These are phyloP conservation scores for Smutsia temminckii DNA, from an alignment of 2,797 vertebrate species.

Conservation along the genomic window DNA sequence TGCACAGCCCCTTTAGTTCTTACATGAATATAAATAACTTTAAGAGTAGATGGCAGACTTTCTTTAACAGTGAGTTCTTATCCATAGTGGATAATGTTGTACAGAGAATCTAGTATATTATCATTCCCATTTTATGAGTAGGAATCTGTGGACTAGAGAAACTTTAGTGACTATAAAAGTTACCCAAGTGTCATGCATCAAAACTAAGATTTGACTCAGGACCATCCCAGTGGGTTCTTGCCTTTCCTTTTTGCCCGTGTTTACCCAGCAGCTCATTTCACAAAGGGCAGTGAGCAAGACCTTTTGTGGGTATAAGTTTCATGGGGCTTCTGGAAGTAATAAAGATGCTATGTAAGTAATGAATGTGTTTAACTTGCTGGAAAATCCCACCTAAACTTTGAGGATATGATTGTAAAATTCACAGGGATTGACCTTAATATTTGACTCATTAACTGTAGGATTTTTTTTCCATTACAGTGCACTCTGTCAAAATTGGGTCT, in stretches of 20 bases:
- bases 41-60: background rate
- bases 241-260: background rate
- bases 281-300: background rate
- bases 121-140: background rate
- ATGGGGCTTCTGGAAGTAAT: background rate
- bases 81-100: background rate
- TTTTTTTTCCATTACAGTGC: slow-evolving; percentile 9
- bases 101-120: background rate
- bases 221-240: background rate
- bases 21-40: background rate
- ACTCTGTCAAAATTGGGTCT: slow-evolving; percentile 42
- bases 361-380: background rate
- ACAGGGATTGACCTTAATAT: slow-evolving; percentile 52
- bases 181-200: background rate
- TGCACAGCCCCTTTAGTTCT: background rate
- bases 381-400: slow-evolving; percentile 17
- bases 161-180: background rate
- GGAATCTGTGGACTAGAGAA: background rate
- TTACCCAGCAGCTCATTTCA: background rate
- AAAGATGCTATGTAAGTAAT: background rate
- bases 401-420: slow-evolving; percentile 49
- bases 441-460: slow-evolving; percentile 34
- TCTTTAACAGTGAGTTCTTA: background rate
- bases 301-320: background rate
- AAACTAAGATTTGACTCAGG: background rate